Base-by-base conservation (phyloP, 2,797 vertebrate genomes). In the Holocentrus rufus region DNA sequence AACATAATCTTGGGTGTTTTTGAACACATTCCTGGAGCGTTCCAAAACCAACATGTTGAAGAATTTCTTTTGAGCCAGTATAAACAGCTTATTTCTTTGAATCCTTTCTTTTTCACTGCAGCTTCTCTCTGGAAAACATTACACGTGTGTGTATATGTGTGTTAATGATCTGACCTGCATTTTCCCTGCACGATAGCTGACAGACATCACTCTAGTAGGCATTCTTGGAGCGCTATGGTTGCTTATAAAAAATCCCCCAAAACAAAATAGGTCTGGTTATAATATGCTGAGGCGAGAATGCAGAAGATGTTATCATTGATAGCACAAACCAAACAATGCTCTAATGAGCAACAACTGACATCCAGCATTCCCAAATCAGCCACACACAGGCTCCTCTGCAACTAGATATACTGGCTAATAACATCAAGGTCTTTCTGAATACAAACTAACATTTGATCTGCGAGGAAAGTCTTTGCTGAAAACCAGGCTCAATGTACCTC, bases 401-500 rank as follows among this genome's bases (percentile, higher is more conserved):
- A 78, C 53, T 55, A 22, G 60, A 80, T 72, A 62, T 52, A 52
- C 79, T 68, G 34, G 34, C 65, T 47, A 75, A 72, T 50, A 72
- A 76, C 79, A 83, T 84, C 69, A 84, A 80, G 71, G 65, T 56
- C 56, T 82, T 79, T 44, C 65, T 39, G 1, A 61, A 85, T 53
- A 77, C 62, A 78, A 82, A 86, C 65, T 77, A 50, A 76, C 62
- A 70, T 71, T 62, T 49, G 14, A 77, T 73, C 61, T 44, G 49
- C 0, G 7, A 58, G 62, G 61, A 54, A 72, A 65, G 27, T 15
- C 30, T 75, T 72, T 56, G 47, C 65, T 55, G 39, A 46, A 63
- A 87, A 81, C 9, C 13, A 34, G 66, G 69, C 63, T 53, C 17
- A 15, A 69, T 85, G 25, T 87, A 93, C 92, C 97, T 94, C 97